Conservation (phyloP, 2,113 vertebrate genomes). For the Equus quagga region DNA sequence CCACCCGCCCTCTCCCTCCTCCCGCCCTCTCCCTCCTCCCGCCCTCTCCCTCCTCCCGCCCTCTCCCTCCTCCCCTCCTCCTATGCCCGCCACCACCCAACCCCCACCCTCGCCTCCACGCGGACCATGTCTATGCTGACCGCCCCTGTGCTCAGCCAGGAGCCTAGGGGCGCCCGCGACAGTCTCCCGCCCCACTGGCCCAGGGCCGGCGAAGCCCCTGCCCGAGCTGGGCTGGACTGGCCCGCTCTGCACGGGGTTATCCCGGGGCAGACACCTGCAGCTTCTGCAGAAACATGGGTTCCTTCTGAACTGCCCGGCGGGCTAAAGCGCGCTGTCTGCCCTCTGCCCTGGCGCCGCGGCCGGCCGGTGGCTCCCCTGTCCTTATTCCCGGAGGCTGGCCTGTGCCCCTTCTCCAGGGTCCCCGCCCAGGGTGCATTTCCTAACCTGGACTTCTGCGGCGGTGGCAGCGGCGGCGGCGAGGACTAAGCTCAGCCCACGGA, state of each 20-base stretch:
- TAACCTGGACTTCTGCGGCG: neutral
- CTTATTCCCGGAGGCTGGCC: no score
- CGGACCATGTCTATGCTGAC: neutral
- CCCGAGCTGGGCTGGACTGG: neutral
- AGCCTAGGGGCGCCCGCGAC: neutral
- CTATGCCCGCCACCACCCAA: no score
- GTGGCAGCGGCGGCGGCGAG: neutral
- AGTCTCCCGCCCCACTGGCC: neutral
- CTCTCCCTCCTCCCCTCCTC: no score
- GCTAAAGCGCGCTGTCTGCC: no score
- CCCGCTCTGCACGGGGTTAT: neutral
- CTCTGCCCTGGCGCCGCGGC: neutral
- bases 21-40: no score
- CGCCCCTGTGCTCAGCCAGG: neutral
- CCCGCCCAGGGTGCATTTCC: neutral
- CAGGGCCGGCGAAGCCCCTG: neutral
- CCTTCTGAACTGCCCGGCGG: neutral
- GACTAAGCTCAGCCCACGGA: neutral
- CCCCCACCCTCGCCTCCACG: no score
- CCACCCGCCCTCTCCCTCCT: no score
- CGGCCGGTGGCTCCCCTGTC: neutral
- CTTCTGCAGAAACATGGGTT: neutral
- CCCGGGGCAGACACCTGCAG: slow-evolving; percentile 24
- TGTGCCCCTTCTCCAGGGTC: neutral
- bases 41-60: no score